Base-by-base conservation (phyloP, 1,140 invertebrate genomes). In the Stratiolaelaps scimitus region DNA sequence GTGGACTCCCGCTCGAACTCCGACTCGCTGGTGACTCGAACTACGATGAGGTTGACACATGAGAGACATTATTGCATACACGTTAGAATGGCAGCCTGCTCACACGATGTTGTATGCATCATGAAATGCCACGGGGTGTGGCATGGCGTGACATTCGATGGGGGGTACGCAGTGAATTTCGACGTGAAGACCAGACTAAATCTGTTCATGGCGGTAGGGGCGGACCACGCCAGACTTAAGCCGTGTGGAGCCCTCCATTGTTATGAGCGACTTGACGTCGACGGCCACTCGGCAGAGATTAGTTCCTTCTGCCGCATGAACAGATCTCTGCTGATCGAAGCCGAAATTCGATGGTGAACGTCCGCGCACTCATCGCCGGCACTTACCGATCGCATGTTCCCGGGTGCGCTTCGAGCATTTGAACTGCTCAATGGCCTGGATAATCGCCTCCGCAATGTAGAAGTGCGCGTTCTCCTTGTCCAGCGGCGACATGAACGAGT, bases 391-490 rank as follows among this genome's bases (percentile, higher is more conserved):
- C 75, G 72, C 7, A 71, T 72, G 66, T 79, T 78, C 10, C 10
- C 34, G 34, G 10, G 5, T 40, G 5, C 34, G 34, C 10, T 40
- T 40, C 34, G 15, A 19, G 56, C 75, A 81, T 67, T 80, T 81
- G 2, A 78, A 71, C 67, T 78, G 75, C 75, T 89, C 88, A 65
- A 90, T 86, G 43, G 85, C 87, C 53, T 85, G 81, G 70, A 91
- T 89, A 70, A 89, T 80, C 0, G 86, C 87, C 76, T 91, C 88
- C 7, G 83, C 87, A 67, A 89, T 84, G 71, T 81, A 84, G 74
- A 91, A 91, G 76, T 91, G 88, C 0, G 87, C 86, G 76, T 89
- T 90, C 77, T 91, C 88, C 76, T 78, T 60, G 20, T 60, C 53
- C 15, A 60, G 34, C 15, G 53, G 53, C 15, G 53, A 60, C 53